Evolutionary conservation across 2,113 vertebrate species (phyloP).

Genomic region (Cervus canadensis): DNA sequence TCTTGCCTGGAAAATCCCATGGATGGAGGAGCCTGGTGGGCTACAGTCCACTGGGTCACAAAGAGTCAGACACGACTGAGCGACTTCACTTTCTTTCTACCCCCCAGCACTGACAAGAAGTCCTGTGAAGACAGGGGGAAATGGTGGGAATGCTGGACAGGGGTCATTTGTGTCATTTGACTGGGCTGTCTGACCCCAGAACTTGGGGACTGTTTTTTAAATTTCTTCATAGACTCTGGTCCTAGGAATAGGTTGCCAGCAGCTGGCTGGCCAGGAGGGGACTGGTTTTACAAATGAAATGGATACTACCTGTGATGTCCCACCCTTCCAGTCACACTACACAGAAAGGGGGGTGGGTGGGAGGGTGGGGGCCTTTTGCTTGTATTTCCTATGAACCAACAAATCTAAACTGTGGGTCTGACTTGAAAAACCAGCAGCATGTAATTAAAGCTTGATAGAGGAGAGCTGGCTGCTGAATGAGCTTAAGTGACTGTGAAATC

Average conservation of each 20-base stretch:
- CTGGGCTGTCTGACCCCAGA: background rate
- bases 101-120: background rate
- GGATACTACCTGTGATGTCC: rapidly evolving
- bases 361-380: background rate
- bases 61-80: no score
- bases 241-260: background rate
- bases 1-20: no score
- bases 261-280: background rate
- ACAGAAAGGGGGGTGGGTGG: background rate
- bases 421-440: background rate
- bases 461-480: background rate
- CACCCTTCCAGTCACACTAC: no score
- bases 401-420: background rate
- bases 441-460: no score
- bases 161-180: background rate
- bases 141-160: rapidly evolving
- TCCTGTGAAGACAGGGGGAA: background rate
- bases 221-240: background rate
- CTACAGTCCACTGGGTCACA: no score
- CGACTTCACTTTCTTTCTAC: no score
- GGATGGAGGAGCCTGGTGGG: no score
- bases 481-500: no score
- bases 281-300: background rate
- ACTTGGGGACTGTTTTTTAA: background rate
- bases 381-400: background rate